phyloP scores from a whole-genome alignment of 2,888 invertebrate species.

The Euproctis similis region DNA sequence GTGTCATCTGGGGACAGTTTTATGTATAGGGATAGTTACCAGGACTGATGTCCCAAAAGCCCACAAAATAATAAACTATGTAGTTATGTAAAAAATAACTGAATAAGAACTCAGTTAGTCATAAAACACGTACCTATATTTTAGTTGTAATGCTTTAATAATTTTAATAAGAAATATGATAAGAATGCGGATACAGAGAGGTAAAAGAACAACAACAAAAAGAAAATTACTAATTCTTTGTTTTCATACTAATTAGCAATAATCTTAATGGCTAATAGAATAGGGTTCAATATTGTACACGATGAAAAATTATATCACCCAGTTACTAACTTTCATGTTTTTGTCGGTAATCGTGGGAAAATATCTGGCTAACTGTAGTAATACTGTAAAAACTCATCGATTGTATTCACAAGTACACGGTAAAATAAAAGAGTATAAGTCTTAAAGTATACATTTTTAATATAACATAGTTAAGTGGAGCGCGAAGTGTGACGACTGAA shows the following conservation, averaged over 20 bases:
- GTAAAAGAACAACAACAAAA: constrained; percentile 7
- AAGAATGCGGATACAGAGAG: constrained; percentile 16
- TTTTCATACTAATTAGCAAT: not conserved
- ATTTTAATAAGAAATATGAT: constrained; percentile 1
- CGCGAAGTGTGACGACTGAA: too few relatives aligned
- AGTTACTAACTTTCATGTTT: constrained; percentile 26
- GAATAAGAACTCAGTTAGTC: too few relatives aligned
- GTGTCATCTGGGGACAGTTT: too few relatives aligned
- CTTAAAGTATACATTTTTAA: too few relatives aligned
- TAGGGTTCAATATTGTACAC: constrained; percentile 10
- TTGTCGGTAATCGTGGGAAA: constrained; percentile 58
- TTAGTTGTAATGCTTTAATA: too few relatives aligned
- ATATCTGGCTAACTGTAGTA: constrained; percentile 48
- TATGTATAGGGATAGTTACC: too few relatives aligned
- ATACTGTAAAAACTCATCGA: constrained; percentile 43
- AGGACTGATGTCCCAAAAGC: too few relatives aligned
- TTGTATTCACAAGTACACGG: constrained; percentile 28
- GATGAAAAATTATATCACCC: constrained; percentile 1
- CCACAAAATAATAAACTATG: too few relatives aligned
- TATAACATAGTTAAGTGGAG: too few relatives aligned
- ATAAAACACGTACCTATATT: too few relatives aligned
- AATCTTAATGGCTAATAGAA: not conserved
- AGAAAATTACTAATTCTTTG: constrained; percentile 10
- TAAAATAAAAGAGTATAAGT: constrained; percentile 6
- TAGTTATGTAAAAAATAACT: too few relatives aligned